Base-by-base conservation (phyloP, 2,113 vertebrate genomes). In the Mugil cephalus region DNA sequence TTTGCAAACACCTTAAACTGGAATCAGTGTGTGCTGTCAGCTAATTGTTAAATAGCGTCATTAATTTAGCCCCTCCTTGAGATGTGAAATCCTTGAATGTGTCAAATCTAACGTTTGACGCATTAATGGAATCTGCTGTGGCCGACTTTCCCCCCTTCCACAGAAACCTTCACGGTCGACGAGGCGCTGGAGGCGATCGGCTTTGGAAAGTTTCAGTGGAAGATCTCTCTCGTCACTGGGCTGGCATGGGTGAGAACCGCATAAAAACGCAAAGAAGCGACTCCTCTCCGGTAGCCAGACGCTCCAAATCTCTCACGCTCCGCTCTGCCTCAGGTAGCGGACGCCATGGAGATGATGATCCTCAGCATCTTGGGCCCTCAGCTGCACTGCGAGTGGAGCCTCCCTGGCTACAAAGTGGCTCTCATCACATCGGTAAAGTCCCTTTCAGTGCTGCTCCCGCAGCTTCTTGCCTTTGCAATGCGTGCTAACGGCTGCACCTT, bases 341-440 rank as follows among this genome's bases (percentile, higher is more conserved):
- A 99, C 19, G 96, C 97, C 87, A 99, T 99, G 97, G 97, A 98
- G 91, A 98, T 99, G 96, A 98, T 99, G 97, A 96, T 99, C 64
- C 94, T 99, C 69, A 98, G 97, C 74, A 96, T 99, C 84, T 88
- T 99, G 53, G 96, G 95, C 0, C 97, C 98, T 0, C 95, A 99
- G 91, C 94, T 99, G 77, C 96, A 97, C 82, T 99, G 98, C 69
- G 96, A 99, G 84, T 99, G 98, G 98, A 92, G 90, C 61, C 92
- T 99, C 17, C 94, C 94, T 77, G 94, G 95, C 93, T 99, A 95
- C 92, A 85, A 98, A 86, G 96, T 98, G 80, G 97, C 98, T 0
- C 79, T 98, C 83, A 94, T 99, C 66, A 97, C 98, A 74, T 97
- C 97, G 94, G 98, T 99, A 96, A 83, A 53, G 45, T 67, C 10